A percentile compares a stretch with the other conserved stretches of the same genome.
phyloP scores from a whole-genome alignment of 2,888 invertebrate genomes.

The Stramonita haemastoma region DNA sequence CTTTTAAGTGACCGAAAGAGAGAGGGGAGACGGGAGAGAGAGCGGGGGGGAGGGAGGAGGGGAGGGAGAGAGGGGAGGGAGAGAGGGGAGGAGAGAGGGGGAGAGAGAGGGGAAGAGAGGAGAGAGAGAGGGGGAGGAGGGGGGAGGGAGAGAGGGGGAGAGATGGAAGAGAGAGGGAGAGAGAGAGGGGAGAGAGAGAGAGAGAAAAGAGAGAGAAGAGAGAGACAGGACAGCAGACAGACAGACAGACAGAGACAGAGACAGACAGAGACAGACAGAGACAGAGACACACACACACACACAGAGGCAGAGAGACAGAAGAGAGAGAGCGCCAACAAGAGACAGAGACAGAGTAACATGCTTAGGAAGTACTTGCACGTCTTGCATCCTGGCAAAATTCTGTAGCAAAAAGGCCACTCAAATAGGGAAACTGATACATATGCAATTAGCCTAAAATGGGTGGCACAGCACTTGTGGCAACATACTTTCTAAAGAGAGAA shows the following conservation, averaged over 20 bases:
- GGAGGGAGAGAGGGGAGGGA: too few relatives aligned
- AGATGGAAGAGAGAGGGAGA: conserved; percentile 6
- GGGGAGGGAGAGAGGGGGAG: not conserved
- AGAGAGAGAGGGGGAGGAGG: not conserved
- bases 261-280: not conserved
- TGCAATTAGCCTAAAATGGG: too few relatives aligned
- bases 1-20: too few relatives aligned
- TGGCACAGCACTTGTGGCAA: too few relatives aligned
- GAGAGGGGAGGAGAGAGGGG: not conserved
- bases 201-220: not conserved
- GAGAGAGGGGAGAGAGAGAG: conserved; percentile 27
- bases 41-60: too few relatives aligned
- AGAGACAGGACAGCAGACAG: not conserved
- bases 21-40: too few relatives aligned
- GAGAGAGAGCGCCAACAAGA: too few relatives aligned
- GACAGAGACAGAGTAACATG: not conserved
- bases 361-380: too few relatives aligned
- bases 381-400: too few relatives aligned
- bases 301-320: not conserved
- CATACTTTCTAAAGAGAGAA: too few relatives aligned
- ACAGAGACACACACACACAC: not conserved
- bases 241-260: not conserved
- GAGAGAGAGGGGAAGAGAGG: not conserved
- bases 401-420: too few relatives aligned
- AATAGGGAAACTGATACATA: too few relatives aligned